These are phyloP conservation scores for Cantharis rustica DNA, from an alignment of 2,888 invertebrate species.

Conservation along the genomic window DNA sequence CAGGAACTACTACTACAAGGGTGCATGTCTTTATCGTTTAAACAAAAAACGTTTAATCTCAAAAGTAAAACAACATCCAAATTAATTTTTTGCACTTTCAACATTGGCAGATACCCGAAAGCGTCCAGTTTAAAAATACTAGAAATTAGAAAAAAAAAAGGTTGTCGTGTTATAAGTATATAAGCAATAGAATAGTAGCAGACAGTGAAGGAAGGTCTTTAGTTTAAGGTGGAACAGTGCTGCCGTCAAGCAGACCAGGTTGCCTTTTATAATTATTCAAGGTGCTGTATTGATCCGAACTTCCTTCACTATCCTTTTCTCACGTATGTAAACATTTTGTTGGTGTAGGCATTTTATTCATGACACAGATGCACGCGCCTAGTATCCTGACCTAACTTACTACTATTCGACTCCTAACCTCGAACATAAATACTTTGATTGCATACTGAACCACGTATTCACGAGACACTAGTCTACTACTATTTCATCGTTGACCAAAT, in stretches of 20 bases:
- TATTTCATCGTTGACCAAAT: constrained; percentile 7
- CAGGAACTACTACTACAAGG: not conserved
- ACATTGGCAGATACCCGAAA: not conserved
- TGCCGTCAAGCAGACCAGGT: constrained; percentile 49
- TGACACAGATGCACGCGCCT: constrained; percentile 34
- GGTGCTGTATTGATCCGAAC: constrained; percentile 55
- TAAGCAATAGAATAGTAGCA: constrained; percentile 19
- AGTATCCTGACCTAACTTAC: constrained; percentile 39
- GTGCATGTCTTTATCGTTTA: not conserved
- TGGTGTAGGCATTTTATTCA: constrained; percentile 39
- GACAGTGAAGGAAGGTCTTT: constrained; percentile 40
- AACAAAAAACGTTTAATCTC: not conserved
- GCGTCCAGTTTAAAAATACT: not conserved
- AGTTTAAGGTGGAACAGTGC: constrained; percentile 49
- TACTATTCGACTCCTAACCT: constrained; percentile 27
- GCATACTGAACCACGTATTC: constrained; percentile 16
- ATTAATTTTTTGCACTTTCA: not conserved
- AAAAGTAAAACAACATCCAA: not conserved
- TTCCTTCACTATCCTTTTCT: constrained; percentile 50
- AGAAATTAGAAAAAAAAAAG: constrained; percentile 7
- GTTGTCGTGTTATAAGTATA: constrained; percentile 20
- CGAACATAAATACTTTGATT: constrained; percentile 32
- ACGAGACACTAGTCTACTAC: constrained; percentile 9
- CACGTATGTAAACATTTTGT: constrained; percentile 41
- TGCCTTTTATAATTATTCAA: constrained; percentile 57